Evolutionary conservation across 2,113 vertebrate species (phyloP), one percentile per base, ranked within the genome.

Genomic region (Gavialis gangeticus): DNA sequence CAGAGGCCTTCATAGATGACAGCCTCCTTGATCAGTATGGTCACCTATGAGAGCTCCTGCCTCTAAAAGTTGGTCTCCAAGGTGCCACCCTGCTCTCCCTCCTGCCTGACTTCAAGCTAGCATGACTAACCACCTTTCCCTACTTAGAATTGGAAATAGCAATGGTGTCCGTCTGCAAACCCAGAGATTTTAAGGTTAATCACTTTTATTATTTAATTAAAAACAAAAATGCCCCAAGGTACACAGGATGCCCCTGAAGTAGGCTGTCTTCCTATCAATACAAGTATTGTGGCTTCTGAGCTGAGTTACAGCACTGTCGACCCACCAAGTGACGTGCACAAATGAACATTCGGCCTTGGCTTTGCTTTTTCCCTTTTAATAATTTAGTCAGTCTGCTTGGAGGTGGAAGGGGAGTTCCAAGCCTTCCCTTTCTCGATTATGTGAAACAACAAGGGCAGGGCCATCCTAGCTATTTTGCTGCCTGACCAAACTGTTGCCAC

Each of bases 141-240:
- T 79, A 54, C 55, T 21, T 22, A 80, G 67, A 24, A 1, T 5
- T 18, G 60, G 25, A 79, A 85, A 34, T 73, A 82, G 10, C 58
- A 14, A 1, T 0, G 27, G 60, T 24, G 14, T 46, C 69, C 46
- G 14, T 24, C 14, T 19, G n/a, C 30, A 64, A 30, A 58, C 0
- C 19, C 58, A 7, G 56, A 60, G 25, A 22, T 55, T 82, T 81
- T 19, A 75, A 71, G n/a, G 3, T 62, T 71, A 57, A 71, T 25
- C 13, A 1, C 15, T 54, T 13, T 18, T 37, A 8, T 24, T 6
- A 7, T 22, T 71, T 37, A 14, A 30, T 24, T 10, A 71, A 46
- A 71, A 71, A 1, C 1, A 76, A 78, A 63, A 10, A 54, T 15
- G 56, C 11, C 77, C 6, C 4, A 3, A 63, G 56, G 63, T 14